Evolutionary conservation across 2,113 vertebrate genomes (phyloP).

Genomic region (Accipiter virgatus): DNA sequence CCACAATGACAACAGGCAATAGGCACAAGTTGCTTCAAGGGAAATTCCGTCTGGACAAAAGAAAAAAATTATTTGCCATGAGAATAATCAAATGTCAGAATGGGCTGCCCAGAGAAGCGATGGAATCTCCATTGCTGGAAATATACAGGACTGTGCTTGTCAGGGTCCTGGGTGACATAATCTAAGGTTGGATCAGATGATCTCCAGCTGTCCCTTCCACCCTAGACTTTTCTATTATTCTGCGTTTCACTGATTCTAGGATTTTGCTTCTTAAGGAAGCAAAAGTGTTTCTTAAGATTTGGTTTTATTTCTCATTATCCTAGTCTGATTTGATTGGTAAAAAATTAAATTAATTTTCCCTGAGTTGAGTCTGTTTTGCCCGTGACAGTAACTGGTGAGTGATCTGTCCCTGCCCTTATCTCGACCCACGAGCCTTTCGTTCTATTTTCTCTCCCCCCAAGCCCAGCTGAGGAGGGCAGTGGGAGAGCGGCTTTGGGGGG

Average conservation of each 20-base stretch:
- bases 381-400: not conserved
- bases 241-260: not conserved
- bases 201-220: not conserved
- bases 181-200: not conserved
- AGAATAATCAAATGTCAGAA: not conserved
- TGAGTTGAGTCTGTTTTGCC: no score
- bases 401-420: not conserved
- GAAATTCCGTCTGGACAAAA: not conserved
- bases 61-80: not conserved
- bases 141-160: not conserved
- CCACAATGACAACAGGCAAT: not conserved
- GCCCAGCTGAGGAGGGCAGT: not conserved
- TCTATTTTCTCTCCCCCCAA: not conserved
- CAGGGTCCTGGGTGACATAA: not conserved
- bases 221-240: not conserved
- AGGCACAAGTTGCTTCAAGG: not conserved
- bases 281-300: not conserved
- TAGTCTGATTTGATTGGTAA: not conserved
- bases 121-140: not conserved
- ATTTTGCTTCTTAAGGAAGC: not conserved
- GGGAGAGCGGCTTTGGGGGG: not conserved
- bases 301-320: not conserved
- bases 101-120: not conserved
- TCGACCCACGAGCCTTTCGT: accelerated
- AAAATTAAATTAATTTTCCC: not conserved